phyloP scores from a whole-genome alignment of 1,140 invertebrate genomes.

The Euborellia annulipes region DNA sequence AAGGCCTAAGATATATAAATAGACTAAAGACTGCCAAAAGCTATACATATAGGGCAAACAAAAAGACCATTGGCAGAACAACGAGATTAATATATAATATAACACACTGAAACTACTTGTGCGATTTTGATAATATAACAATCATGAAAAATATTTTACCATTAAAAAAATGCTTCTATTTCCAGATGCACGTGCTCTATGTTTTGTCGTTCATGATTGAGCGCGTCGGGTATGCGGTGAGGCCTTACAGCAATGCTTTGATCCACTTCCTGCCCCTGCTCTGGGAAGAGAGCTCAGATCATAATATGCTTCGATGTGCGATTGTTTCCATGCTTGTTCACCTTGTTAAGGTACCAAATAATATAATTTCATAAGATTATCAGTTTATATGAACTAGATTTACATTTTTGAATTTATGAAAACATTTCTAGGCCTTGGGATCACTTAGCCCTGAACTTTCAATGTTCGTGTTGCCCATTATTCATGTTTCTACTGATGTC shows the following conservation, averaged over 20 bases:
- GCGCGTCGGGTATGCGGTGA: constrained; percentile 58
- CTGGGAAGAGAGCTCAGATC: constrained; percentile 73
- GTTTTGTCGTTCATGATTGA: constrained; percentile 83
- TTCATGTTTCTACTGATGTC: constrained; percentile 65
- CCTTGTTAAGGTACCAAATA: constrained; percentile 51
- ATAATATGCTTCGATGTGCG: constrained; percentile 82
- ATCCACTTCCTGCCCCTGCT: constrained; percentile 69
- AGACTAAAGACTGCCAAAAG: too few species aligned
- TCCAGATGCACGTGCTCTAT: constrained; percentile 72
- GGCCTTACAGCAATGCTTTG: constrained; percentile 50
- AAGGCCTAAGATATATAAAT: too few species aligned
- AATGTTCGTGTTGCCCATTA: constrained; percentile 55
- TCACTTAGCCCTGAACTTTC: constrained; percentile 39
- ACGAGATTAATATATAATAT: too few species aligned
- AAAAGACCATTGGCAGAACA: too few species aligned
- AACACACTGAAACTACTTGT: too few species aligned
- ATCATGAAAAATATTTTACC: too few species aligned
- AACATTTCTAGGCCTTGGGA: constrained; percentile 39
- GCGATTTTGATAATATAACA: too few species aligned
- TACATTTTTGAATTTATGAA: constrained; percentile 5
- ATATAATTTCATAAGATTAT: neutral
- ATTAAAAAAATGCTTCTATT: too few species aligned
- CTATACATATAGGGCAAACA: too few species aligned
- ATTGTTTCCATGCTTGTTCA: constrained; percentile 75
- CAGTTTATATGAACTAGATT: too few species aligned